Conservation (phyloP, 53 echinoderm and acorn worm genomes). For the Apostichopus leukothele region DNA sequence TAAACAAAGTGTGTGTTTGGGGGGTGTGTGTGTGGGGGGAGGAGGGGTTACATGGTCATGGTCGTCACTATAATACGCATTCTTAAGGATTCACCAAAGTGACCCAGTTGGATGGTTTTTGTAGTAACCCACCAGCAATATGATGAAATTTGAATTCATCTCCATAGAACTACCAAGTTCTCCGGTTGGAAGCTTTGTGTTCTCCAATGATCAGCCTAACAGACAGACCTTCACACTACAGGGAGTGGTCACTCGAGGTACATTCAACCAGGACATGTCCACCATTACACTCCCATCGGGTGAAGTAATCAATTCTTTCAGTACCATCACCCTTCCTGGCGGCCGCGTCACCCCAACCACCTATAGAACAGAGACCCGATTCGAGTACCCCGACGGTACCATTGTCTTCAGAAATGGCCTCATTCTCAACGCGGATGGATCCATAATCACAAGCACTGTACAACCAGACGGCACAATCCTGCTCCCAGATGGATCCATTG, state of each 20-base stretch:
- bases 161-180: background rate
- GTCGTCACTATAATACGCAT: too few species aligned
- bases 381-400: constrained; percentile 43
- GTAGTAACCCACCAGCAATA: too few species aligned
- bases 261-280: background rate
- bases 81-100: too few species aligned
- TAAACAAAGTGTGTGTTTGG: too few species aligned
- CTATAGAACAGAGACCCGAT: constrained; percentile 37
- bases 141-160: background rate
- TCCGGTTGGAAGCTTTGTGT: background rate
- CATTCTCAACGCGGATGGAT: constrained; percentile 17
- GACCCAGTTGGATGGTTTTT: too few species aligned
- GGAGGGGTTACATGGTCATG: too few species aligned
- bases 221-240: background rate
- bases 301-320: background rate
- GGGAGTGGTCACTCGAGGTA: constrained; percentile 20
- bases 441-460: constrained; percentile 12
- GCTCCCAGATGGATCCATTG: constrained; percentile 30
- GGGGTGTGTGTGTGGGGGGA: too few species aligned
- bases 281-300: constrained; percentile 18
- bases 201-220: background rate
- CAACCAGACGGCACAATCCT: background rate
- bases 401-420: constrained; percentile 43
- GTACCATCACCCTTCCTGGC: background rate
- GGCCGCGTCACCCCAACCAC: background rate